Base-by-base conservation (phyloP, 2,113 vertebrate genomes). In the Chaetodon auriga region DNA sequence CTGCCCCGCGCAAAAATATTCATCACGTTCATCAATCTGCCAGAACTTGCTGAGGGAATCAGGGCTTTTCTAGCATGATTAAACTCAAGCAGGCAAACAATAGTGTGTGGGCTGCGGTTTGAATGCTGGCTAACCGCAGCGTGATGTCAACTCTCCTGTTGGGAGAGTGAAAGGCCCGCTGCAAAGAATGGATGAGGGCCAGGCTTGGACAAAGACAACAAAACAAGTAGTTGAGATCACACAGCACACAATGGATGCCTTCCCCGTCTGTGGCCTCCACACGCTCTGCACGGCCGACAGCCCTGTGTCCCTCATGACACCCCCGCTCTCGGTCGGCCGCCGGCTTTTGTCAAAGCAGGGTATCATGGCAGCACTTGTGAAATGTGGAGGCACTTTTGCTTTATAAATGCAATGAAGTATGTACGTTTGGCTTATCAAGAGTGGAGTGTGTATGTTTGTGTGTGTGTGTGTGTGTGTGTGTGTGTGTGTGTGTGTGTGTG, bases 191-290 rank as follows among this genome's bases (percentile, higher is more conserved):
- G 65, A 66, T n/a, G 73, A 36, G 68, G 64, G 83, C 76, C 74
- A 75, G 61, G 45, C 71, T 53, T 49, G 69, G 84, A 83, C 79
- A 81, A 90, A 85, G 65, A 83, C 87, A 77, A 84, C 81, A 89
- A 90, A 82, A 85, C 89, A 90, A 87, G 76, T 69, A 74, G 87
- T 74, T 92, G 82, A 93, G 80, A 90, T 92, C 90, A 85, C 64
- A 84, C 83, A 69, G 57, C 72, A 81, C 61, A 92, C 82, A 91
- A 94, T 92, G 68, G 90, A 71, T 1, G 51, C 30, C 79, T 76
- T 64, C 81, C 80, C 74, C 19, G 2, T 55, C 58, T 36, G 43
- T 68, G 71, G 76, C 60, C 80, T 58, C 80, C 63, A 46, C 83
- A 83, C 14, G 25, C 63, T 87, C 80, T 81, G 86, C 81, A 76